Evolutionary conservation across 2,113 vertebrate genomes (phyloP), one percentile per base, ranked within the genome.

Genomic region (Triplophysa dalaica): DNA sequence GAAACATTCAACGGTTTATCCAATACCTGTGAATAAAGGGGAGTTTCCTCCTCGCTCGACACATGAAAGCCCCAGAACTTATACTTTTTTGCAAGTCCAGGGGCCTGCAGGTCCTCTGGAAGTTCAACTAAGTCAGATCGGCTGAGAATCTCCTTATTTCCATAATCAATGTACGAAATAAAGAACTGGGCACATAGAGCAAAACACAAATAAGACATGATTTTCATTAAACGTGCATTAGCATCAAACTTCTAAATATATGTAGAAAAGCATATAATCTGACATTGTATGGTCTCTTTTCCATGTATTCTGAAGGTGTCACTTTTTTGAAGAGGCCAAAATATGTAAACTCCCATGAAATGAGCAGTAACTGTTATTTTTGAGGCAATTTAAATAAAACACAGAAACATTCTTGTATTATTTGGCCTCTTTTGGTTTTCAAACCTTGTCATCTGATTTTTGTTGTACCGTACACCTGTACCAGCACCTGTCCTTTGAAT

Each of bases 401-500:
- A 45, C 43, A 45, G 43, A 45, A 45, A 45, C 9, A 45, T 45
- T 1, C 2, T 45, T 11, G 43, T 45, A 45, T 45, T 45, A 45
- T 45, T 45, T 45, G 8, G 41, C 1, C 7, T 43, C 9, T 43
- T 43, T 48, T 48, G 33, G 14, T 62, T 17, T 54, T 86, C 87
- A 84, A 91, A 84, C 92, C 89, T 94, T 91, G 88, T 95, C 92
- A 68, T 81, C 87, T 3, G 19, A 87, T 81, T 82, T 82, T 82
- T 90, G 86, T 76, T 91, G 85, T 45, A 95, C 82, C 87, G 86
- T 91, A 78, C 94, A 95, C 86, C 93, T 93, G 82, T 95, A 94
- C 91, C 92, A 95, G 85, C 90, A 94, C 19, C 86, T 86, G 84
- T 94, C 93, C 90, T 93, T 91, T 85, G 93, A 93, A 90, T 91